Conservation (phyloP, 2,888 invertebrate species). For the Gymnosoma rotundatum region DNA sequence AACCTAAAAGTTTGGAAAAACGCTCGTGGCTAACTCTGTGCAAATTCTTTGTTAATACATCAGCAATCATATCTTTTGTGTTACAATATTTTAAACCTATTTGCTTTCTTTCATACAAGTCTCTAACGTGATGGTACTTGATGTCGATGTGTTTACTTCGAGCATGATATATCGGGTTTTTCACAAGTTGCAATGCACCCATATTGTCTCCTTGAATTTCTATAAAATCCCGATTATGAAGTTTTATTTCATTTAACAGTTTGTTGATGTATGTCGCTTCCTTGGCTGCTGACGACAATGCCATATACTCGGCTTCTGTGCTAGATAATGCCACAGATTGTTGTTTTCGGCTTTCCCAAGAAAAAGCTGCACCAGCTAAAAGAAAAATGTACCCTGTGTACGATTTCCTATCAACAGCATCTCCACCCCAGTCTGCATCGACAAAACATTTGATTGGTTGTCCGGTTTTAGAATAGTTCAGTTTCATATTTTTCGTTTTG, state of each 20-base stretch:
- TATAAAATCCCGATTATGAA: too few relatives aligned
- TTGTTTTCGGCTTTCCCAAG: slow-evolving; percentile 59
- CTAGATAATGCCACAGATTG: slow-evolving; percentile 50
- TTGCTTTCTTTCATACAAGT: not conserved
- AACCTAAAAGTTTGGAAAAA: too few relatives aligned
- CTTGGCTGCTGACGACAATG: slow-evolving; percentile 50
- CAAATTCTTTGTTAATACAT: not conserved
- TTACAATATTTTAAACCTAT: not conserved
- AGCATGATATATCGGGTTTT: not conserved
- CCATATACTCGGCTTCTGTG: slow-evolving; percentile 33
- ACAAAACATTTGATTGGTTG: slow-evolving; percentile 9
- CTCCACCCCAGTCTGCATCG: slow-evolving; percentile 52
- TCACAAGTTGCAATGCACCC: not conserved
- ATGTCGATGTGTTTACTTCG: not conserved
- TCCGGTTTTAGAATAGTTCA: slow-evolving; percentile 38
- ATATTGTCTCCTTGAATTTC: too few relatives aligned
- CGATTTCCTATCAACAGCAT: slow-evolving; percentile 58
- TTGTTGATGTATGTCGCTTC: slow-evolving; percentile 32
- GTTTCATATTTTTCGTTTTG: not conserved
- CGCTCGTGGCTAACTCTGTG: not conserved
- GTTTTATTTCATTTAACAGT: too few relatives aligned
- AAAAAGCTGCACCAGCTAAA: slow-evolving; percentile 45
- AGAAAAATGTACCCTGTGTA: slow-evolving; percentile 60
- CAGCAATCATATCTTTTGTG: not conserved
- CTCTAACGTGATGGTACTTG: not conserved